These are phyloP conservation scores for Cerceris ruficornis DNA, from an alignment of 2,888 invertebrate species.

Conservation along the genomic window DNA sequence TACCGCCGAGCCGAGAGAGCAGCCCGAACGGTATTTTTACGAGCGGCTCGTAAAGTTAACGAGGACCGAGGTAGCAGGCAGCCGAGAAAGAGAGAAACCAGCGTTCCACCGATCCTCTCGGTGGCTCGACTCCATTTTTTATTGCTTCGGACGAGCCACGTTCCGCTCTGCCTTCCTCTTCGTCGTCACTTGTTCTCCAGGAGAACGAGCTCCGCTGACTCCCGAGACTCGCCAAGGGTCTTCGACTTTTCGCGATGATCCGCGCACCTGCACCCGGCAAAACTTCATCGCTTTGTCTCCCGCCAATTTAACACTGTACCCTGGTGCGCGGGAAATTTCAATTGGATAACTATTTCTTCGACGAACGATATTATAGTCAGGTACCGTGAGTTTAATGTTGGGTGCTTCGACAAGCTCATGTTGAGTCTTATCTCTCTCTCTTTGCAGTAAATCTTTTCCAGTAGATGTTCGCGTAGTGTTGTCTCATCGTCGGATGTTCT, in stretches of 20 bases:
- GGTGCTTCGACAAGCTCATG: no score
- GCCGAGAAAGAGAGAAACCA: constrained; percentile 63
- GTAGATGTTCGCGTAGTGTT: no score
- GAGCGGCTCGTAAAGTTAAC: constrained; percentile 81
- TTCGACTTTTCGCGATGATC: constrained; percentile 30
- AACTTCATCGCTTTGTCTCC: no score
- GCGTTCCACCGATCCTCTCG: constrained; percentile 62
- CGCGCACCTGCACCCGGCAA: constrained; percentile 27
- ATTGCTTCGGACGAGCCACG: constrained; percentile 43
- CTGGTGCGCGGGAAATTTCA: no score
- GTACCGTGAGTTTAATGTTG: no score
- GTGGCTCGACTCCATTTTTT: constrained; percentile 63
- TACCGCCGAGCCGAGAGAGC: constrained; percentile 72
- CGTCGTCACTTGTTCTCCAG: constrained; percentile 6
- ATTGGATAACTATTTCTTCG: no score
- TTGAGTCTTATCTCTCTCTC: no score
- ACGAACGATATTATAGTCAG: no score
- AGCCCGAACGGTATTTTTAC: constrained; percentile 80
- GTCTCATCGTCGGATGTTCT: no score
- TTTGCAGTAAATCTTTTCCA: no score
- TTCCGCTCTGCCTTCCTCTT: constrained; percentile 22
- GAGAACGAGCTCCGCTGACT: constrained; percentile 10
- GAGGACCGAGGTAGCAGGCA: constrained; percentile 67
- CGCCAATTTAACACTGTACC: no score
- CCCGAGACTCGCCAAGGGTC: constrained; percentile 19